Evolutionary conservation across 2,888 invertebrate genomes (phyloP).

Genomic region (Polydesmus complanatus): DNA sequence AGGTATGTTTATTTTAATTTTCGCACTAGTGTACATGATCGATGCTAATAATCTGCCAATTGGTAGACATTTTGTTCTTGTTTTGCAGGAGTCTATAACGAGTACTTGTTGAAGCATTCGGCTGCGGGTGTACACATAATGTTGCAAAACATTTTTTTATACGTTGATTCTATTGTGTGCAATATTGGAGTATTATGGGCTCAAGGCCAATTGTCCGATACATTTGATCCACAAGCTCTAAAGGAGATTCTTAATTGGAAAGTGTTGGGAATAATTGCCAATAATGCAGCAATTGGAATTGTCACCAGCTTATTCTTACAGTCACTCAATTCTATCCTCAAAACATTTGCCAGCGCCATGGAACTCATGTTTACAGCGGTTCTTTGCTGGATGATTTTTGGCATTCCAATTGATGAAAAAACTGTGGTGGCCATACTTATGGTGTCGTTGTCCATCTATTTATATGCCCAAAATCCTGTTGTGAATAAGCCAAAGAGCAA

Average conservation of each 20-base stretch:
- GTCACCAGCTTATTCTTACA: conserved; percentile 86
- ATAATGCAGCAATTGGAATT: conserved; percentile 82
- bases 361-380: conserved; percentile 82
- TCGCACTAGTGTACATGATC: conserved; percentile 31
- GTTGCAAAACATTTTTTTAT: conserved; percentile 90
- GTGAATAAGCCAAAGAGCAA: conserved; percentile 27
- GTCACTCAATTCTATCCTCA: conserved; percentile 83
- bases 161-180: conserved; percentile 82
- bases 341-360: conserved; percentile 87
- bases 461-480: conserved; percentile 85
- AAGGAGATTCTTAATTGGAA: conserved; percentile 45
- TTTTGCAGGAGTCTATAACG: conserved; percentile 89
- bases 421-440: conserved; percentile 67
- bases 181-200: conserved; percentile 56
- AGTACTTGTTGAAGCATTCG: conserved; percentile 74
- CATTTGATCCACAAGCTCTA: conserved; percentile 45
- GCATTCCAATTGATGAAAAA: conserved; percentile 66
- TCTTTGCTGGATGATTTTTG: conserved; percentile 65
- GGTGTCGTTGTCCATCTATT: conserved; percentile 64
- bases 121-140: conserved; percentile 75
- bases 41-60: conserved; percentile 31
- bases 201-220: conserved; percentile 48
- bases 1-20: conserved; percentile 23
- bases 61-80: conserved; percentile 77
- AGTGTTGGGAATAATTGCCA: conserved; percentile 66